phyloP scores from a whole-genome alignment of 2,113 vertebrate genomes.

The Tiliqua scincoides region DNA sequence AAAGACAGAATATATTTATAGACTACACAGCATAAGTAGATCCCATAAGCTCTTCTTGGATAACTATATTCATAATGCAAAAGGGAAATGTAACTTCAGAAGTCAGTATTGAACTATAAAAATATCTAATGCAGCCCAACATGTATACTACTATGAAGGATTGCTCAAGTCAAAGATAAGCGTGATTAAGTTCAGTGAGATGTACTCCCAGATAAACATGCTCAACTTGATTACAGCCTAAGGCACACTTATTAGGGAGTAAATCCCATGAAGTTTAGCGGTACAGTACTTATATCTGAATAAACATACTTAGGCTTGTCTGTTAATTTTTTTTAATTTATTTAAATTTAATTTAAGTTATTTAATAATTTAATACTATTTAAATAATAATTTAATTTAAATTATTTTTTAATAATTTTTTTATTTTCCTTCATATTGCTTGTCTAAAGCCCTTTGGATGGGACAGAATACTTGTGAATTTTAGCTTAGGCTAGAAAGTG shows the following conservation, averaged over 20 bases:
- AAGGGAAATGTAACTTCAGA: neutral
- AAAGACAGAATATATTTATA: too few species aligned
- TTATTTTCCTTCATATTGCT: too few species aligned
- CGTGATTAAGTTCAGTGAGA: too few species aligned
- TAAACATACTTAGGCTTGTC: neutral
- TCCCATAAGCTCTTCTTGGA: too few species aligned
- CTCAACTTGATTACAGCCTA: neutral
- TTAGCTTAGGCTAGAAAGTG: neutral
- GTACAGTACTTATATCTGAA: neutral
- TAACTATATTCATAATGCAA: neutral
- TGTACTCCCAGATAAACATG: neutral
- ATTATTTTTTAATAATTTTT: too few species aligned
- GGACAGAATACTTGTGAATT: neutral
- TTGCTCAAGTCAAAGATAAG: neutral
- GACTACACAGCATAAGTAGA: too few species aligned
- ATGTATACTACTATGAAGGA: neutral
- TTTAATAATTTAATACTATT: neutral
- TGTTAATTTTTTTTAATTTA: neutral
- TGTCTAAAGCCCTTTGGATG: neutral
- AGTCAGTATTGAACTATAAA: neutral
- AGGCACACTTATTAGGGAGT: neutral
- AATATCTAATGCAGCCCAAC: neutral
- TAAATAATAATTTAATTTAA: too few species aligned
- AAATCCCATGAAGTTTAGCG: neutral
- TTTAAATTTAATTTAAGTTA: neutral